A percentile compares a stretch with the other conserved stretches of the same genome.
Conservation (phyloP, 2,888 invertebrate genomes). For the Phengaris alcon region DNA sequence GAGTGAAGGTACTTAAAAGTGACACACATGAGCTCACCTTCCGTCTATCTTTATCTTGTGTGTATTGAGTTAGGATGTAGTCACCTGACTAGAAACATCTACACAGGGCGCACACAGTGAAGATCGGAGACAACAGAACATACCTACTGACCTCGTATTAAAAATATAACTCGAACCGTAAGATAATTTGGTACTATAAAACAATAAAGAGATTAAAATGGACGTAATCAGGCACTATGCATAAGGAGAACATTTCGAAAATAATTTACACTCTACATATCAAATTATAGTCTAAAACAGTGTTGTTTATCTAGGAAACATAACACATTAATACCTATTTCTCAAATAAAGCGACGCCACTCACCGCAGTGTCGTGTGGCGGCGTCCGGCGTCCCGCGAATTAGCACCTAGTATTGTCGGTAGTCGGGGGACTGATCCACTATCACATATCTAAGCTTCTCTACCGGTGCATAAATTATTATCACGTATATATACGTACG, state of each 20-base stretch:
- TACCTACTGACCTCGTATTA: constrained; percentile 74
- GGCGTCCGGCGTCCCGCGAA: constrained; percentile 65
- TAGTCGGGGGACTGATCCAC: constrained; percentile 70
- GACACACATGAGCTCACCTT: neutral
- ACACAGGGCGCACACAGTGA: constrained; percentile 41
- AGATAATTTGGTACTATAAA: constrained; percentile 63
- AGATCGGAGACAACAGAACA: constrained; percentile 54
- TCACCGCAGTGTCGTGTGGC: constrained; percentile 62
- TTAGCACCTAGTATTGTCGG: constrained; percentile 79
- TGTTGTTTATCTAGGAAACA: constrained; percentile 66
- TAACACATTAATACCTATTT: constrained; percentile 73
- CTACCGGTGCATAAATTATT: constrained; percentile 76
- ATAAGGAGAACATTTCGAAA: constrained; percentile 61
- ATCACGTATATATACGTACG: constrained; percentile 76
- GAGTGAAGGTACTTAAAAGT: neutral
- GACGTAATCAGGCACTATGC: constrained; percentile 73
- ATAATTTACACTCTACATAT: constrained; percentile 71
- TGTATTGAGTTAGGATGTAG: constrained; percentile 69
- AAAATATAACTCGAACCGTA: constrained; percentile 70
- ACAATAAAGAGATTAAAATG: constrained; percentile 63
- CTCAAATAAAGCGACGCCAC: constrained; percentile 45
- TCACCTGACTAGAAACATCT: constrained; percentile 72
- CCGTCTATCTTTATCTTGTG: neutral
- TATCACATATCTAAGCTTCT: constrained; percentile 77
- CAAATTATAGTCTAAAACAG: constrained; percentile 67